Conservation (phyloP, 2,797 vertebrate genomes). For the Glyptemys insculpta region DNA sequence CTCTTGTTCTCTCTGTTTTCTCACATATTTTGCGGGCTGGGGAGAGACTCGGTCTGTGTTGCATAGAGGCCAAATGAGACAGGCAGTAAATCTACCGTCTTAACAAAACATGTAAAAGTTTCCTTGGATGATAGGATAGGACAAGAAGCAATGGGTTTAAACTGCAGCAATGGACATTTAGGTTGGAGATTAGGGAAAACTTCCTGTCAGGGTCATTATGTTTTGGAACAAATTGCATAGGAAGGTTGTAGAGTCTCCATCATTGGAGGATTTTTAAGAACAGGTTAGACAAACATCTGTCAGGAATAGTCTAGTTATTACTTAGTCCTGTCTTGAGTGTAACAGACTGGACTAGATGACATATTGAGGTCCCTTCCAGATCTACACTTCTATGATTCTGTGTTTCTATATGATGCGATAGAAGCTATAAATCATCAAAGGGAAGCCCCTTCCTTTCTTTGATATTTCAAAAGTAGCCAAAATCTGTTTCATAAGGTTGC, state of each 20-base stretch:
- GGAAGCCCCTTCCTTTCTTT: background rate
- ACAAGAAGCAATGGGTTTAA: background rate
- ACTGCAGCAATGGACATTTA: background rate
- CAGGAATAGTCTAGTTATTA: background rate
- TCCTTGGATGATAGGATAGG: background rate
- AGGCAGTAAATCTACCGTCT: background rate
- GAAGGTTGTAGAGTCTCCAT: background rate
- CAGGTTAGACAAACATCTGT: background rate
- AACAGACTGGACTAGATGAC: background rate
- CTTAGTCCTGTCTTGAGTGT: background rate
- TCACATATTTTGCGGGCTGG: background rate
- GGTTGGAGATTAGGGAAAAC: background rate
- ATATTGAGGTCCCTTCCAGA: background rate
- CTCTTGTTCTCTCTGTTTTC: background rate
- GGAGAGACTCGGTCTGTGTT: background rate
- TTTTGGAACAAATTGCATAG: background rate
- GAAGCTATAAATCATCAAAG: slow-evolving; percentile 5
- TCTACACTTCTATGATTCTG: background rate
- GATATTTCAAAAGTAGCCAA: slow-evolving; percentile 16
- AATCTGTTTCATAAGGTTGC: background rate
- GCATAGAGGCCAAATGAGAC: background rate
- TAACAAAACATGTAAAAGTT: slow-evolving; percentile 10
- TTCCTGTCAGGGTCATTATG: background rate
- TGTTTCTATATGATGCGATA: background rate
- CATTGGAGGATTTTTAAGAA: background rate